Evolutionary conservation across 2,113 vertebrate species (phyloP).

Genomic region (Indicator maculatus): DNA sequence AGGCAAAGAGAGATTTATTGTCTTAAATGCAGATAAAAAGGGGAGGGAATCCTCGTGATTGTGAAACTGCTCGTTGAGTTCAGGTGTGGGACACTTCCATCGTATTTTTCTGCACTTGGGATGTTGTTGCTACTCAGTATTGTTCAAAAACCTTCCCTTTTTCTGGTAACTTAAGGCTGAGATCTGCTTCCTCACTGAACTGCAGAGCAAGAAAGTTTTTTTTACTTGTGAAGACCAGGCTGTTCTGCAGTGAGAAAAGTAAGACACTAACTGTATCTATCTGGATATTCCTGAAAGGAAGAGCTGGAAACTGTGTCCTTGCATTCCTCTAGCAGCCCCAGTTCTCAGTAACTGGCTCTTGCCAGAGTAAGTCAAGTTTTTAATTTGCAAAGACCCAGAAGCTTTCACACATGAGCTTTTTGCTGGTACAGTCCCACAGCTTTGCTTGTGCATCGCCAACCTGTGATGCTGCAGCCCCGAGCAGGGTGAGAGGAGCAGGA

Average conservation of each 20-base stretch:
- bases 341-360: neutral
- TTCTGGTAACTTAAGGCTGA: neutral
- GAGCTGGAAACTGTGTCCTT: neutral
- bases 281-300: neutral
- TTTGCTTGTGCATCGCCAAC: neutral
- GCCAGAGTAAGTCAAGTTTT: neutral
- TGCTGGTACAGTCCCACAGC: neutral
- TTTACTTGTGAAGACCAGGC: neutral
- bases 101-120: neutral
- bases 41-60: neutral
- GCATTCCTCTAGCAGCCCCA: neutral
- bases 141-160: neutral
- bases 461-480: neutral
- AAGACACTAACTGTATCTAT: neutral
- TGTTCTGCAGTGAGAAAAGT: neutral
- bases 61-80: neutral
- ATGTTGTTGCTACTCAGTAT: neutral
- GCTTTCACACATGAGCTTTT: fast-evolving
- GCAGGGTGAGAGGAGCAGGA: neutral
- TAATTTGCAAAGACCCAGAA: neutral
- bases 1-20: neutral
- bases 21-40: neutral
- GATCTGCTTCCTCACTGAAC: neutral
- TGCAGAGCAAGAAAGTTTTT: neutral
- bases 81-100: neutral